These are phyloP conservation scores for Poecile atricapillus DNA, from an alignment of 2,113 vertebrate species.

Conservation along the genomic window DNA sequence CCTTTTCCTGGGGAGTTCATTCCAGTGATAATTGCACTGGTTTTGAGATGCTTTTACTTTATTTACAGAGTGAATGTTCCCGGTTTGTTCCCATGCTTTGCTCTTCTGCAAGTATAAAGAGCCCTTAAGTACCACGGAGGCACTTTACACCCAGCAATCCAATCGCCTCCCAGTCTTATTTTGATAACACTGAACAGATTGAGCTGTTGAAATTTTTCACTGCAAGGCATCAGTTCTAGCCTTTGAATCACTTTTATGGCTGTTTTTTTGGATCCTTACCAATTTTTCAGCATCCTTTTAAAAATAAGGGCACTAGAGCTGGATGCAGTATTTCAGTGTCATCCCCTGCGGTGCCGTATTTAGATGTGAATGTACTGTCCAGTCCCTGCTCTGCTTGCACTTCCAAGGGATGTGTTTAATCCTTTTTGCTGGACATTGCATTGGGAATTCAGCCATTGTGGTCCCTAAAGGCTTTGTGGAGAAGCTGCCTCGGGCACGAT, in stretches of 20 bases:
- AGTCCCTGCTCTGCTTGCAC: not conserved
- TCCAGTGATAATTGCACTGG: conserved; percentile 1
- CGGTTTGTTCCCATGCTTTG: not conserved
- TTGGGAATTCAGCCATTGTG: not conserved
- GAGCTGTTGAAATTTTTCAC: conserved; percentile 6
- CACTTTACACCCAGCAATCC: not conserved
- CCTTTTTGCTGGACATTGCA: not conserved
- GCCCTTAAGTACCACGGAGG: not conserved
- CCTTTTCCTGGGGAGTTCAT: conserved; percentile 38
- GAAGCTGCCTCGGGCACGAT: not conserved
- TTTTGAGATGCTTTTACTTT: not conserved
- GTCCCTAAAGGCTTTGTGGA: not conserved
- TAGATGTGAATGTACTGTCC: not conserved
- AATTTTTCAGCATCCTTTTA: conserved; percentile 18
- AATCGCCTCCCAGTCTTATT: not conserved
- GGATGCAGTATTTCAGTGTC: not conserved
- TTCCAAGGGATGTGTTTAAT: not conserved
- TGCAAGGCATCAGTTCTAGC: not conserved
- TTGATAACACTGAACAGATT: conserved; percentile 3
- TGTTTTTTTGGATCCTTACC: not conserved
- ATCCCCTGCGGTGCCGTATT: not conserved
- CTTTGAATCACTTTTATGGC: conserved; percentile 19
- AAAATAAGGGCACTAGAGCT: not conserved
- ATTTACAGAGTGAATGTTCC: not conserved
- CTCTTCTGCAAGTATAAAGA: not conserved